Evolutionary conservation across 2,888 invertebrate genomes (phyloP).

Genomic region (Pristionchus arcanus): DNA sequence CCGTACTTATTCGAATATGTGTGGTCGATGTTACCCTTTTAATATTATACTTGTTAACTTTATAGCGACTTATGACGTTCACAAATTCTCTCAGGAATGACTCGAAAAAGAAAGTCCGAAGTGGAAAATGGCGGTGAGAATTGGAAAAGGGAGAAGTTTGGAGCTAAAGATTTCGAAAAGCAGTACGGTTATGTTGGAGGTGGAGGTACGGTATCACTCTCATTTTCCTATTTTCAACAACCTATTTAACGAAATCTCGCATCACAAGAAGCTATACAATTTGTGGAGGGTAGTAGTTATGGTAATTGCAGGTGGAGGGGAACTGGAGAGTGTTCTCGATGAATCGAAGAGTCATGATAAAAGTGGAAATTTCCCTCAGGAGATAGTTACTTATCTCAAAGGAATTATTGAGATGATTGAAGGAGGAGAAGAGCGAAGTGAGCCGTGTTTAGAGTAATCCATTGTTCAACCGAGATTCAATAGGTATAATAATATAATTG

Average conservation of each 20-base stretch:
- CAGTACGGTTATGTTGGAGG: conserved; percentile 56
- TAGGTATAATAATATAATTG: background rate
- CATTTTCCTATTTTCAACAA: too few relatives aligned
- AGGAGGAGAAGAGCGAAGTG: conserved; percentile 58
- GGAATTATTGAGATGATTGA: conserved; percentile 61
- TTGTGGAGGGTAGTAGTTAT: background rate
- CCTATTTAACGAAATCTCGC: background rate
- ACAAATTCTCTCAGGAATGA: background rate
- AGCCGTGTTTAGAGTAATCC: too few relatives aligned
- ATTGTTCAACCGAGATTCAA: too few relatives aligned
- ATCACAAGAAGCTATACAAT: background rate
- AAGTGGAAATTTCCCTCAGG: conserved; percentile 64
- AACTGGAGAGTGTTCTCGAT: conserved; percentile 43
- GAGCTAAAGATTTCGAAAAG: conserved; percentile 3
- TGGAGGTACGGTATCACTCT: background rate
- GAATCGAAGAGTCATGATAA: conserved; percentile 55
- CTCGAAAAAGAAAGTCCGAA: conserved; percentile 42
- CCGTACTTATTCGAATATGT: background rate
- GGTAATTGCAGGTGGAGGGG: conserved; percentile 44
- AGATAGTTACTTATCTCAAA: conserved; percentile 64
- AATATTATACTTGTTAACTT: background rate
- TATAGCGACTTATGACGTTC: background rate
- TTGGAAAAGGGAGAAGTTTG: conserved; percentile 26
- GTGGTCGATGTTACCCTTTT: background rate
- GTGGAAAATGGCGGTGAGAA: background rate